phyloP scores from a whole-genome alignment of 2,797 vertebrate species.

The Bradypodion ventrale region DNA sequence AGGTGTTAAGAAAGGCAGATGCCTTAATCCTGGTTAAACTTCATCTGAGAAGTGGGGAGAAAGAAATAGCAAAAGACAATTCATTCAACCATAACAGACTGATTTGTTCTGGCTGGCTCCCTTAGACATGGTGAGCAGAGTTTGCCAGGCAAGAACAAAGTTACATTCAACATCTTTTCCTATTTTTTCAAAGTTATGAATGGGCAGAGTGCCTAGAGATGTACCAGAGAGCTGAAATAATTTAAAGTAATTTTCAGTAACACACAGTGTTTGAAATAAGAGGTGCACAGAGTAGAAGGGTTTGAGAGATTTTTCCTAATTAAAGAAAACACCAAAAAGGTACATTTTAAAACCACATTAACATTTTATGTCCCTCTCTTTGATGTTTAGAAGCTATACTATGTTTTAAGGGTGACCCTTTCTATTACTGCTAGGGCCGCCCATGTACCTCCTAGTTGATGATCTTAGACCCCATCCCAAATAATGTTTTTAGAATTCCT shows the following conservation, averaged over 20 bases:
- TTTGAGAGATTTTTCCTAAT: not conserved
- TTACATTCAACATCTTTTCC: conserved; percentile 21
- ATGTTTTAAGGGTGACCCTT: too few species aligned
- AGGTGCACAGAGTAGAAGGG: not conserved
- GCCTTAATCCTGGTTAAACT: not conserved
- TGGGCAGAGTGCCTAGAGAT: not conserved
- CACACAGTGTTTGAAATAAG: not conserved
- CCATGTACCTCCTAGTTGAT: too few species aligned
- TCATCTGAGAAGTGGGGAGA: not conserved
- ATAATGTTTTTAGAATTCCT: too few species aligned
- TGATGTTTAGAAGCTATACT: too few species aligned
- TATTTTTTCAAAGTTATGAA: conserved; percentile 1
- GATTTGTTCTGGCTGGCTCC: not conserved
- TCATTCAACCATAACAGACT: conserved; percentile 7
- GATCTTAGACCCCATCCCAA: too few species aligned
- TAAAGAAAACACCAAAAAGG: too few species aligned
- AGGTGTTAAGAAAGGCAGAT: not conserved
- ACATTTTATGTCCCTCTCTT: too few species aligned
- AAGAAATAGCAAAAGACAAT: not conserved
- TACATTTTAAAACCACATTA: too few species aligned
- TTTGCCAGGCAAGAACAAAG: conserved; percentile 1
- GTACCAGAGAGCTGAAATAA: not conserved
- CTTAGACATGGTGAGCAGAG: not conserved
- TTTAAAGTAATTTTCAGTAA: not conserved
- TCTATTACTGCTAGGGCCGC: too few species aligned